These are phyloP conservation scores for Apteryx owenii DNA, from an alignment of 2,113 vertebrate species.

Conservation along the genomic window DNA sequence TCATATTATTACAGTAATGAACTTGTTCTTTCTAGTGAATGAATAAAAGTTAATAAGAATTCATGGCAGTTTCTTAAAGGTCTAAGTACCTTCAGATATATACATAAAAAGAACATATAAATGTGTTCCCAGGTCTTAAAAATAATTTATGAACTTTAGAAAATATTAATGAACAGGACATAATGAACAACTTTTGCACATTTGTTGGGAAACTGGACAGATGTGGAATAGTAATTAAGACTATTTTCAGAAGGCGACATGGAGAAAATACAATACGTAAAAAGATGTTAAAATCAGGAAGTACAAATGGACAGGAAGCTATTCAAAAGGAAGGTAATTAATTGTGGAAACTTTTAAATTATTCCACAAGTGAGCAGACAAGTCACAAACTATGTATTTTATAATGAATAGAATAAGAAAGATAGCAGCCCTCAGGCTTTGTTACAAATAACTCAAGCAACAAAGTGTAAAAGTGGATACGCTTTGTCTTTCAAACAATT, in stretches of 20 bases:
- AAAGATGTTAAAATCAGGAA: background rate
- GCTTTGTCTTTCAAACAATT: background rate
- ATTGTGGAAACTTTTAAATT: background rate
- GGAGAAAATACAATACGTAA: background rate
- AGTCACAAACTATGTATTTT: background rate
- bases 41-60: background rate
- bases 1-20: constrained; percentile 38
- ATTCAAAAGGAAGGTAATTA: background rate
- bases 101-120: background rate
- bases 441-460: background rate
- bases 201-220: background rate
- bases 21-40: constrained; percentile 20
- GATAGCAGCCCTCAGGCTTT: background rate
- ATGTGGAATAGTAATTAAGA: background rate
- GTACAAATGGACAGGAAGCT: background rate
- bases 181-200: background rate
- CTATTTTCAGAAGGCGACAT: background rate
- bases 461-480: background rate
- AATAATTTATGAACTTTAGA: background rate
- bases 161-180: background rate
- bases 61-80: background rate
- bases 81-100: background rate
- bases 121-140: background rate
- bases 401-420: background rate
- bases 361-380: background rate